A percentile compares a stretch with the other conserved stretches of the same genome.
Conservation (phyloP, 1,140 invertebrate genomes). For the Venturia canescens region DNA sequence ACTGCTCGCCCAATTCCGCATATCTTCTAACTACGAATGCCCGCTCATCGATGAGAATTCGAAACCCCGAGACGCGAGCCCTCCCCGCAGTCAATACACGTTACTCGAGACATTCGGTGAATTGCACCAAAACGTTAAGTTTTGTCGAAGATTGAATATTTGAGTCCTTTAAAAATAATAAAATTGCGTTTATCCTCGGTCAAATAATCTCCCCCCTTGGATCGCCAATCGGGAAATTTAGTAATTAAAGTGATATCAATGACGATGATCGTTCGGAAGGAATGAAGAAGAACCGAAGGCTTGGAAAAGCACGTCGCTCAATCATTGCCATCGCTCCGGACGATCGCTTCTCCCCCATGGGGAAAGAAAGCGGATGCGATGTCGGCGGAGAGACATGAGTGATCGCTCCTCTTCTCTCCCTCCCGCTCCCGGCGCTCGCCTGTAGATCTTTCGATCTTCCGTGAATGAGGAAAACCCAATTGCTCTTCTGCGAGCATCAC, state of each 20-base stretch:
- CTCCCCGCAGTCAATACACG: neutral
- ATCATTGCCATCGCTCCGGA: neutral
- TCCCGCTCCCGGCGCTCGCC: neutral
- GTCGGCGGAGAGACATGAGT: conserved; percentile 15
- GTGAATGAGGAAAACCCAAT: conserved; percentile 29
- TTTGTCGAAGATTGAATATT: too few species aligned
- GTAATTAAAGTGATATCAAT: neutral
- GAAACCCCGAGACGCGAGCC: neutral
- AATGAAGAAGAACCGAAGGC: neutral
- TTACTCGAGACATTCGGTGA: neutral
- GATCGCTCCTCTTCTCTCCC: neutral
- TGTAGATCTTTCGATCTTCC: neutral
- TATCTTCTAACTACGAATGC: conserved; percentile 25
- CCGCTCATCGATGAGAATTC: neutral
- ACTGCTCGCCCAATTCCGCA: conserved; percentile 15
- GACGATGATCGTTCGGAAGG: neutral
- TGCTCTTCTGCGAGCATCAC: conserved; percentile 3
- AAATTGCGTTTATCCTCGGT: too few species aligned
- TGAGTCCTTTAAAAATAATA: too few species aligned
- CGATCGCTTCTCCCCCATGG: conserved; percentile 2
- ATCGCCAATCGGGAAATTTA: neutral
- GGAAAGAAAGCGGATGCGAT: neutral
- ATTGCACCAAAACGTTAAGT: neutral
- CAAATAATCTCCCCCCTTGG: too few species aligned
- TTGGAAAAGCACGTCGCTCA: neutral